Evolutionary conservation across 2,888 invertebrate species (phyloP), one percentile per base, ranked within the genome.

Genomic region (Dryomyza anilis): DNA sequence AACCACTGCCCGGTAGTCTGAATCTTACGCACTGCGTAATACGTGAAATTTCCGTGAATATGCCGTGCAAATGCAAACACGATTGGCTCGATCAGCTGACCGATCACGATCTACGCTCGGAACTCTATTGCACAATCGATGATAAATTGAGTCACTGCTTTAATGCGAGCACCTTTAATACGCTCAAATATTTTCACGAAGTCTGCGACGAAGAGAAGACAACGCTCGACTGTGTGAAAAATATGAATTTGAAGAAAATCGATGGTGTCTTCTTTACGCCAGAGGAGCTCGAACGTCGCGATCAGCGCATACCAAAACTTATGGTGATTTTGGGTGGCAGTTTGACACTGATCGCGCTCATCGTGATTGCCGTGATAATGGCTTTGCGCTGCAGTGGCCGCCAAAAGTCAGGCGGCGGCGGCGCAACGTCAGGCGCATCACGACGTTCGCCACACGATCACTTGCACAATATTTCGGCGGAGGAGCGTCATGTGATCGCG

Each of bases 1-100:
- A 76, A 23, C 77, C 79, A 0, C 71, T 75, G 30, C 68, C 71
- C 2, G 76, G 75, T 1, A 80, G 82, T 52, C 73, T 84, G 2
- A 82, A 82, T 57, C 74, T 82, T 23, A 76, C 76, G 23, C 64
- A 74, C 39, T 84, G 84, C 46, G 72, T 72, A 52, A 71, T 83
- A 50, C 79, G 75, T 12, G 76, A 78, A 36, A 76, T 77, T 1
- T 75, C 72, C 2, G 76, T 84, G 33, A 72, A 78, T 52, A 68
- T 75, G 3, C 64, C 69, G 8, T 84, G 84, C 48, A 72, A 68
- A n/a, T 84, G 84, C 65, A 75, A 78, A 36, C 73, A 71, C 23
- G 65, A 67, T 1, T 82, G 81, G 80, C 64, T 83, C 39, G 67
- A 75, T 3, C 65, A 69, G 1, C 67, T 82, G 3, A 77, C 80